Conservation (phyloP, 2,888 invertebrate species). For the Eretmocerus hayati region DNA sequence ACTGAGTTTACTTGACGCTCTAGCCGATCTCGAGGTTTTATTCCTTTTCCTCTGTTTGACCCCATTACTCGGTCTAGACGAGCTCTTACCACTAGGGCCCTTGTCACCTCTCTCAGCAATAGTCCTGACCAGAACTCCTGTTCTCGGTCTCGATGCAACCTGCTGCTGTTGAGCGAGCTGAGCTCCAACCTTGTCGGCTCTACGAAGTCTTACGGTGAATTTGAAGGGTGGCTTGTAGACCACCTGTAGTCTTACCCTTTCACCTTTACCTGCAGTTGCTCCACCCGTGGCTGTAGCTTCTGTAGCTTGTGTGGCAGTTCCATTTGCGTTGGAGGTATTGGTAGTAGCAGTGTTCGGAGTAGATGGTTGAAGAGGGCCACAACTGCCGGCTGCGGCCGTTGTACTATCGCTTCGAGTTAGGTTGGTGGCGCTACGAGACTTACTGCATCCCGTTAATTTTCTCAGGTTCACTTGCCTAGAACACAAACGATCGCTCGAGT, state of each 20-base stretch:
- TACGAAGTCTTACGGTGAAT: slow-evolving; percentile 72
- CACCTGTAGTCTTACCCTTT: slow-evolving; percentile 64
- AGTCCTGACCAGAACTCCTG: slow-evolving; percentile 49
- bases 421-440: slow-evolving; percentile 67
- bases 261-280: slow-evolving; percentile 28
- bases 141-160: slow-evolving; percentile 35
- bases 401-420: slow-evolving; percentile 49
- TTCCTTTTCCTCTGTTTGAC: slow-evolving; percentile 28
- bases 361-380: no score
- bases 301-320: slow-evolving; percentile 12
- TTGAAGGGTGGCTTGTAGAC: slow-evolving; percentile 84
- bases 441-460: slow-evolving; percentile 37
- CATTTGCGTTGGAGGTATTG: slow-evolving; percentile 44
- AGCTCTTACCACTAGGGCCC: background rate
- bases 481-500: background rate
- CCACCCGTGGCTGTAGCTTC: slow-evolving; percentile 18
- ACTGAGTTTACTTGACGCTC: slow-evolving; percentile 19
- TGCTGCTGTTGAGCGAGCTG: no score
- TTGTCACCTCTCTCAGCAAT: slow-evolving; percentile 13
- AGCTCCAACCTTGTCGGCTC: slow-evolving; percentile 59
- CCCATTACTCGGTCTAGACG: slow-evolving; percentile 1
- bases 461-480: slow-evolving; percentile 35
- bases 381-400: background rate
- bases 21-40: slow-evolving; percentile 20
- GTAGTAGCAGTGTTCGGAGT: slow-evolving; percentile 9